Percentiles rank a stretch among this genome's conserved stretches.
Evolutionary conservation across 2,797 vertebrate species (phyloP).

Genomic region (Pangasius krempfi): DNA sequence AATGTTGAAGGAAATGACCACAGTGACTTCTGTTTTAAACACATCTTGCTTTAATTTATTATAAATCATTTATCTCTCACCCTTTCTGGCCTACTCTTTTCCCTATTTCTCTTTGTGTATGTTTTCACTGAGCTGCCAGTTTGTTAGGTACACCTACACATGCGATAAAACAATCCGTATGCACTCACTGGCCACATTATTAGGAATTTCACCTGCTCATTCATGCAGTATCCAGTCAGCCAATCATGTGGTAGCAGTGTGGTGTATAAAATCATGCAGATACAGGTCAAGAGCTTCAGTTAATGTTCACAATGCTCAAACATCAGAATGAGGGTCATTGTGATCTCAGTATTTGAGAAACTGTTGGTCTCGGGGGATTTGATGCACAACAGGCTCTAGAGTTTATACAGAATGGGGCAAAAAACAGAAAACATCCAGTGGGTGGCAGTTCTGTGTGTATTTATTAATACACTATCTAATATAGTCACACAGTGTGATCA

Average conservation of each 20-base stretch:
- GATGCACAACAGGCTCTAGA: neutral
- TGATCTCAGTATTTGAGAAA: neutral
- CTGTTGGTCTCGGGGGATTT: too few relatives aligned
- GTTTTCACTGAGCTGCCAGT: neutral
- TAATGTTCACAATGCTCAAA: neutral
- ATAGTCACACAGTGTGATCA: too few relatives aligned
- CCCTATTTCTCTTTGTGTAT: neutral
- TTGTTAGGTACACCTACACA: neutral
- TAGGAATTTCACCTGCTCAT: neutral
- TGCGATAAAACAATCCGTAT: neutral
- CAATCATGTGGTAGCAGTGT: neutral
- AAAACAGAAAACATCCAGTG: neutral
- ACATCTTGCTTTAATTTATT: neutral
- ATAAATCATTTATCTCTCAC: neutral
- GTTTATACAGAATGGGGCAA: neutral
- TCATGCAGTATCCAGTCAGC: neutral
- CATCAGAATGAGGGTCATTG: neutral
- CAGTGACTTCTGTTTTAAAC: slow-evolving; percentile 1
- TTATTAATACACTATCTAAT: too few relatives aligned
- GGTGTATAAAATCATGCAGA: neutral
- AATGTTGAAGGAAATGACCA: slow-evolving; percentile 1
- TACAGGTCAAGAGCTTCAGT: neutral
- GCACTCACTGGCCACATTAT: neutral
- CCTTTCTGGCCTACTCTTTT: neutral
- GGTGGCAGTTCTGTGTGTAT: neutral